Evolutionary conservation across 2,113 vertebrate species (phyloP).

Genomic region (Tachycineta bicolor): DNA sequence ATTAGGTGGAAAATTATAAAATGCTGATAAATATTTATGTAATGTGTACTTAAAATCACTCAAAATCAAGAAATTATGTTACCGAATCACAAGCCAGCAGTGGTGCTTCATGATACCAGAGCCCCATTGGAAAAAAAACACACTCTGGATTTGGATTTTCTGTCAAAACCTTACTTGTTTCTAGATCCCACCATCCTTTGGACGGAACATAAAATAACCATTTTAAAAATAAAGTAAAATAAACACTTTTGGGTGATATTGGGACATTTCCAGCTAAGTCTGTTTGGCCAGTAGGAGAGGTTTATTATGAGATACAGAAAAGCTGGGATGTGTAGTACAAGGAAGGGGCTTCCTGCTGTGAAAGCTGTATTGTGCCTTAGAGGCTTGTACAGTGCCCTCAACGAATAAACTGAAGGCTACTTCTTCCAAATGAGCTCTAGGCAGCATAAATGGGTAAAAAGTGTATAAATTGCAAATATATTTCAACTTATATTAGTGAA

Average conservation of each 20-base stretch:
- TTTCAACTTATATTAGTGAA: not conserved
- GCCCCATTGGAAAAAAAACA: not conserved
- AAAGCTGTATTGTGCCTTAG: not conserved
- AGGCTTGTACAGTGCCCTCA: not conserved
- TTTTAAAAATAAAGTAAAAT: not conserved
- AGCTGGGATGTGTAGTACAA: not conserved
- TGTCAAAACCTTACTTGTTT: not conserved
- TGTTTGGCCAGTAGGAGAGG: rapidly evolving
- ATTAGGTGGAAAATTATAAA: slow-evolving; percentile 17
- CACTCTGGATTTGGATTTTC: not conserved
- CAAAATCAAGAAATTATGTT: not conserved
- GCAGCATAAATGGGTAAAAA: not conserved
- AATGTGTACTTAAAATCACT: not conserved
- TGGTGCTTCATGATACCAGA: not conserved
- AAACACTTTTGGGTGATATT: not conserved
- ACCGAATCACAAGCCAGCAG: not conserved
- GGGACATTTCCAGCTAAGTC: not conserved
- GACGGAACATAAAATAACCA: not conserved
- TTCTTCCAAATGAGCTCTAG: not conserved
- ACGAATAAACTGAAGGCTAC: not conserved
- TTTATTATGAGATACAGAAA: not conserved
- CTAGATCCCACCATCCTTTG: not conserved
- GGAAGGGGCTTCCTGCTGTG: not conserved
- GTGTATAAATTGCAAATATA: not conserved
- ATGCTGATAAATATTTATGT: not conserved